Evolutionary conservation across 1,140 invertebrate genomes (phyloP), one percentile per base, ranked within the genome.

Genomic region (Zophobas morio): DNA sequence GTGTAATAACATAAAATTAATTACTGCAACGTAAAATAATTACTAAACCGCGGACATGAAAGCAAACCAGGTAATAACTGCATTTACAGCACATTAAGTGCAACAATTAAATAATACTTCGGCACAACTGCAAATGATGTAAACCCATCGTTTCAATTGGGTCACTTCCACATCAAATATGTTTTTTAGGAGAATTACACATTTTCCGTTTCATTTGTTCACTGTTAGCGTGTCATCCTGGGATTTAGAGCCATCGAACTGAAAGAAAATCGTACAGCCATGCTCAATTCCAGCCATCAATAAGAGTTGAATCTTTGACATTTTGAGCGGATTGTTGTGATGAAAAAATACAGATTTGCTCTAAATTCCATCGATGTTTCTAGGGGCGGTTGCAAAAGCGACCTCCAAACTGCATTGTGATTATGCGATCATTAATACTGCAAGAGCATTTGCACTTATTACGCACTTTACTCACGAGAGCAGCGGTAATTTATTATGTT

Each of bases 61-160:
- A 63, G 57, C 57, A 63, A 63, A 66, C 60, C 42, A 39, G 36
- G 57, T 63, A 66, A 66, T 66, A 66, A 66, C 60, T 42, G 60
- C 60, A 36, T 66, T 40, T 66, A 40, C 39, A 36, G 2, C 60
- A 66, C 37, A 66, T 40, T 66, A 40, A 66, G n/a, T 47, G 60
- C 39, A 66, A 66, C 60, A 66, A 57, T 35, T 57, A 57, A 51
- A 66, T 66, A 37, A 66, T 57, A 34, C 40, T 32, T 1, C n/a
- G 20, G n/a, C 49, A 6, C 42, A 66, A 46, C 60, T 42, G 60
- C 42, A 66, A 66, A 66, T n/a, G 39, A 66, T 66, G 39, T n/a
- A 66, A 42, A 66, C 6, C 53, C 32, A 54, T 54, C 5, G 33
- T 33, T 34, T 20, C n/a, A 53, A 33, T 53, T 46, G 42, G 42